Percentiles rank a stretch among this genome's conserved stretches.
phyloP scores from a whole-genome alignment of 2,113 vertebrate species.

The Cygnus atratus region DNA sequence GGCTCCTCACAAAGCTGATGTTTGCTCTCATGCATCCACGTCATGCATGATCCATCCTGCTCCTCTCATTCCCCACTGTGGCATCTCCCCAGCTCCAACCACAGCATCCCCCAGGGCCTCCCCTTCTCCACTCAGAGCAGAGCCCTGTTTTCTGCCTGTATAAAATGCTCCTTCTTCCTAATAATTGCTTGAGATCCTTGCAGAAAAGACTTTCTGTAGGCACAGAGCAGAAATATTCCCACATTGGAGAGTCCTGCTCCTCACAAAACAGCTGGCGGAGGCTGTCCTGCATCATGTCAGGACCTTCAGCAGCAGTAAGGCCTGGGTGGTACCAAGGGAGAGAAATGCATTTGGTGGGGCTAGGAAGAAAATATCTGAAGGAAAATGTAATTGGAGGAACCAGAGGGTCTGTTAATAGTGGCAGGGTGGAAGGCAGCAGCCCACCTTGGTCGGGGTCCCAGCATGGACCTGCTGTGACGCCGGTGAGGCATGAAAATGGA shows the following conservation, averaged over 20 bases:
- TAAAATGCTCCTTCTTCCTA: neutral
- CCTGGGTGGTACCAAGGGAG: rapidly evolving
- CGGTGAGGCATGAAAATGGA: neutral
- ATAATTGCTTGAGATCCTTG: neutral
- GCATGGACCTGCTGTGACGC: too few species aligned
- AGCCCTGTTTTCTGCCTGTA: neutral
- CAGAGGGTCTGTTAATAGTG: neutral
- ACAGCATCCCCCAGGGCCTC: neutral
- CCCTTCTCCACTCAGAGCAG: too few species aligned
- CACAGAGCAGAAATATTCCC: neutral
- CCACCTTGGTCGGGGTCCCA: neutral
- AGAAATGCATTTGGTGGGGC: neutral
- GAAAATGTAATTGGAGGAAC: neutral
- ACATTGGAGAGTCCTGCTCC: neutral
- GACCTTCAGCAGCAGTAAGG: neutral
- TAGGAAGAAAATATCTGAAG: neutral
- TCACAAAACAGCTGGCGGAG: neutral
- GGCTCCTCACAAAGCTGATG: rapidly evolving
- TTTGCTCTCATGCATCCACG: neutral
- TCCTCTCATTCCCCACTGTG: neutral
- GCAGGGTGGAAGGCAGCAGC: neutral
- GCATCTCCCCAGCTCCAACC: neutral
- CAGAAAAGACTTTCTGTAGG: neutral
- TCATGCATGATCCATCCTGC: rapidly evolving
- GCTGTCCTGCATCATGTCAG: neutral